These are phyloP conservation scores for Scolopax rusticola DNA, from an alignment of 2,797 vertebrate species.

Conservation along the genomic window DNA sequence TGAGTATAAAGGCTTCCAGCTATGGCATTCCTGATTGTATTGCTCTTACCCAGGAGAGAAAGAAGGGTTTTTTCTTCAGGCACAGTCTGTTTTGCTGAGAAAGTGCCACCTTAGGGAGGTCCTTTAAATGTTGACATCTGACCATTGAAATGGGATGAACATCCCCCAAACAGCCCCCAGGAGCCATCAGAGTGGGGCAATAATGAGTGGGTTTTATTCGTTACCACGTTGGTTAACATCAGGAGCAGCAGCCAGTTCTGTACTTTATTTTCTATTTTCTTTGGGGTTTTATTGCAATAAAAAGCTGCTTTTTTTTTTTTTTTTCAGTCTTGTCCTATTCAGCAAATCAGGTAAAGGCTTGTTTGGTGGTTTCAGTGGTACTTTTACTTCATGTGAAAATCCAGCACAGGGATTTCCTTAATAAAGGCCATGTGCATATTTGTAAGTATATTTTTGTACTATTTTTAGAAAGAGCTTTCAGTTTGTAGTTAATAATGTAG, in stretches of 20 bases:
- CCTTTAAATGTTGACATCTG: background rate
- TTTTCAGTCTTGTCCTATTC: background rate
- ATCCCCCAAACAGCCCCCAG: background rate
- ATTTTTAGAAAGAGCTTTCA: conserved; percentile 38
- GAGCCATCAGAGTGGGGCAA: background rate
- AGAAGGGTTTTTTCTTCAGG: background rate
- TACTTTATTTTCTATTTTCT: background rate
- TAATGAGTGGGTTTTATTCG: background rate
- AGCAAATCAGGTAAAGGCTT: background rate
- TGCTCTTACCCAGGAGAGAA: background rate
- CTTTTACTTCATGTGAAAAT: conserved; percentile 10
- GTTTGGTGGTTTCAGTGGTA: background rate
- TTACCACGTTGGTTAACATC: background rate
- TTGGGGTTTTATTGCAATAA: background rate
- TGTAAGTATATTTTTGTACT: background rate
- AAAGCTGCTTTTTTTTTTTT: background rate
- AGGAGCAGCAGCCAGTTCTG: background rate
- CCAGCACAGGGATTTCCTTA: conserved; percentile 17
- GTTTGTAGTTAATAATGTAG: background rate
- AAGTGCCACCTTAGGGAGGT: background rate
- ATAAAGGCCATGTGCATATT: conserved; percentile 24
- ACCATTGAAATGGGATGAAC: background rate
- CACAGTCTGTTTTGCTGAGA: background rate
- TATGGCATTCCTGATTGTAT: background rate
- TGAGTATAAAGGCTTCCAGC: background rate